Base-by-base conservation (phyloP, 2,888 invertebrate species). In the Netelia virgata region DNA sequence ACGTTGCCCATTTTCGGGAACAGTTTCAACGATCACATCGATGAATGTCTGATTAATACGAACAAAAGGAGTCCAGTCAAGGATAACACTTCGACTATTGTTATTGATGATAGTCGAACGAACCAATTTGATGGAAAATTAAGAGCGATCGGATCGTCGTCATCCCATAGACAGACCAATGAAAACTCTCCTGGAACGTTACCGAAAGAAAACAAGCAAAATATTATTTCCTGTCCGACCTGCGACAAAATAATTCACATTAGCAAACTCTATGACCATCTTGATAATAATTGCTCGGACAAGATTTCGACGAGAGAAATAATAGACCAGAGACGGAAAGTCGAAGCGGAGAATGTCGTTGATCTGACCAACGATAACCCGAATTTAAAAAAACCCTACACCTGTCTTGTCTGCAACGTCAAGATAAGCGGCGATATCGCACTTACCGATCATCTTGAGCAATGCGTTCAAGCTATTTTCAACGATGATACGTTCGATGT, bases 381-480 rank as follows among this genome's bases (percentile, higher is more conserved):
- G 9, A 23, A 50, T 70, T 43, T 50, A 20, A 57, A 55, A 20
- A 23, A 74, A 5, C 72, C 79, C 18, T 89, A 90, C 55, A 86
- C 86, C 57, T 92, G 92, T 86, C 88, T 92, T 57, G 90, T 93
- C 36, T 93, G 92, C 82, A 88, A 91, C 73, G 69, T 43, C 28
- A 53, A 82, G 3, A 88, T 92, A 59, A 87, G 82, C 73, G 66
- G 85, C 43, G 87, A 83, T 8, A 82, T 84, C 3, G 88, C 90
- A 78, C 92, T 94, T 73, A 94, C 94, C 81, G 94, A 95, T 85
- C 93, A 93, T 57, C 93, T 94, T 59, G 93, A 94, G 86, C 94
- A 94, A 41, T 92, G 92, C 88, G 92, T 94, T 86, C 92, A 91
- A 84, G 89, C 90, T 43, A 90, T 94, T 75, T 94, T 94, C 88